phyloP scores from a whole-genome alignment of 1,140 invertebrate species.

The Calycopis cecrops region DNA sequence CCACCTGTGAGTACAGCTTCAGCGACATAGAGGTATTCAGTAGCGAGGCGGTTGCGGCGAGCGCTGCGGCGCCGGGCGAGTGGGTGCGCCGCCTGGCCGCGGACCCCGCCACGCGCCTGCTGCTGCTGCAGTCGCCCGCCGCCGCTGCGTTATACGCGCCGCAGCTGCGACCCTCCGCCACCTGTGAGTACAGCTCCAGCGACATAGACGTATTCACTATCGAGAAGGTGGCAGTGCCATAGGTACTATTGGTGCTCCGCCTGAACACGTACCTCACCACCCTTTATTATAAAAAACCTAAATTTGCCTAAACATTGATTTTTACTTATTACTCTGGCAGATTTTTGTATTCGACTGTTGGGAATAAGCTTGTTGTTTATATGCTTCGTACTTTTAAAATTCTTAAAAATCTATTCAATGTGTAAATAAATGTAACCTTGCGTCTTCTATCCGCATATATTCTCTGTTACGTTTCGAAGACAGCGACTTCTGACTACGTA shows the following conservation, averaged over 20 bases:
- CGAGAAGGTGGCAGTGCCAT: conserved; percentile 20
- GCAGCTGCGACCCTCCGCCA: background rate
- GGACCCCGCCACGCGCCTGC: conserved; percentile 26
- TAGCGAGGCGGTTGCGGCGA: conserved; percentile 18
- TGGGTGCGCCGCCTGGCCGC: conserved; percentile 30
- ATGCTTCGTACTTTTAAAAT: too few relatives aligned
- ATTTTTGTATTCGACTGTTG: too few relatives aligned
- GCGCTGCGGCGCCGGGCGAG: conserved; percentile 28
- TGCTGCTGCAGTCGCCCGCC: conserved; percentile 51
- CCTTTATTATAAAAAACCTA: too few relatives aligned
- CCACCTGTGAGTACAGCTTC: conserved; percentile 22
- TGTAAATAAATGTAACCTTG: too few relatives aligned
- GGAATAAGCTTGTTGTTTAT: too few relatives aligned
- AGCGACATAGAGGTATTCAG: conserved; percentile 35
- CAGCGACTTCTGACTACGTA: too few relatives aligned
- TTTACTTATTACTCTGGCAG: too few relatives aligned
- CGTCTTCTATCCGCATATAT: too few relatives aligned
- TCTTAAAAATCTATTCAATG: too few relatives aligned
- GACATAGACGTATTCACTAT: conserved; percentile 35
- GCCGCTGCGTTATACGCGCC: conserved; percentile 25
- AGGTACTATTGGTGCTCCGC: conserved; percentile 32
- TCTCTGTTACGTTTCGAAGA: too few relatives aligned
- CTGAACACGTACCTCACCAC: conserved; percentile 20
- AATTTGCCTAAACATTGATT: too few relatives aligned
- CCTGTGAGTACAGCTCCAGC: conserved; percentile 22